phyloP scores from a whole-genome alignment of 2,888 invertebrate species.

The Hirtodrosophila trivittata region DNA sequence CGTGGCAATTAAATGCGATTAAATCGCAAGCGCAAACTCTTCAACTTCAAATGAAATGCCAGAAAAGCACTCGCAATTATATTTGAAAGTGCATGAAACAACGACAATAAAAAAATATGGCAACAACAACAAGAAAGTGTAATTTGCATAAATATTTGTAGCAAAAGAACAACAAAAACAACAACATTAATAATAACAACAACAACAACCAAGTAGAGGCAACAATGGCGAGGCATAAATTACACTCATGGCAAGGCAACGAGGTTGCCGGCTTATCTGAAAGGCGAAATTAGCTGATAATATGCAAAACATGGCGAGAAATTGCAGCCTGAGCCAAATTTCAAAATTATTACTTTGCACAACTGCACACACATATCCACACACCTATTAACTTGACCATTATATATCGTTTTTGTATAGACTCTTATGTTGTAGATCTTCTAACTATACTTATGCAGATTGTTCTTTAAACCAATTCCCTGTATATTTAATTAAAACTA shows the following conservation, averaged over 20 bases:
- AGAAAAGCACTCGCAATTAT: constrained; percentile 70
- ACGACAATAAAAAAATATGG: constrained; percentile 68
- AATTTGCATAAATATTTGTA: constrained; percentile 56
- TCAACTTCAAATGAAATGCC: constrained; percentile 71
- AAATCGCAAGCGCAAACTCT: constrained; percentile 74
- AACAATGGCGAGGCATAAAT: constrained; percentile 71
- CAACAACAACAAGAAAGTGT: constrained; percentile 36
- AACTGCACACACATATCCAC: constrained; percentile 44
- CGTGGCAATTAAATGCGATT: constrained; percentile 74
- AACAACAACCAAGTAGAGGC: constrained; percentile 32
- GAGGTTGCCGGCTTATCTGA: constrained; percentile 72
- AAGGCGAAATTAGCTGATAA: constrained; percentile 77
- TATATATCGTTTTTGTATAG: not conserved
- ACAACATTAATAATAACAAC: constrained; percentile 32
- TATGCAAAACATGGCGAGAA: constrained; percentile 77
- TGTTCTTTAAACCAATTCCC: too few species aligned
- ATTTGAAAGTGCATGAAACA: constrained; percentile 68
- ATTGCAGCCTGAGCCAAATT: constrained; percentile 72
- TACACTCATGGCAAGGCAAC: constrained; percentile 72
- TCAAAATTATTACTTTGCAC: constrained; percentile 72
- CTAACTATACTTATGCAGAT: too few species aligned
- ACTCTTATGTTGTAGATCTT: too few species aligned
- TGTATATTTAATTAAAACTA: too few species aligned
- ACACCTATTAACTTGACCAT: not conserved
- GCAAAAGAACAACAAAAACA: constrained; percentile 17